Evolutionary conservation across 2,113 vertebrate genomes (phyloP).

Genomic region (Melanotaenia duboulayi): DNA sequence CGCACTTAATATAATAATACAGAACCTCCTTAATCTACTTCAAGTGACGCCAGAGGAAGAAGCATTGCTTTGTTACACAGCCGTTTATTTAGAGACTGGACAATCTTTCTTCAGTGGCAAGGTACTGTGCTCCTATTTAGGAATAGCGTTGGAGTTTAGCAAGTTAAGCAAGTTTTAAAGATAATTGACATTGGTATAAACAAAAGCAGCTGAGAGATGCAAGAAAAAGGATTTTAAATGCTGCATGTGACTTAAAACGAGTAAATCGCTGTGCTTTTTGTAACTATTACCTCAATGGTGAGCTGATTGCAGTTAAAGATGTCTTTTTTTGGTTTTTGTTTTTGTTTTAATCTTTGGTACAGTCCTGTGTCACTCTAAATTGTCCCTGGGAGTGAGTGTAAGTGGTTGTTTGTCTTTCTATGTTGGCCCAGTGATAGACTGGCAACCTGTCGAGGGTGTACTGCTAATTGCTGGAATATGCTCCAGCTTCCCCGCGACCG

Average conservation of each 20-base stretch:
- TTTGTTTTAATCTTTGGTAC: too few relatives aligned
- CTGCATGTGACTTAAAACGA: not conserved
- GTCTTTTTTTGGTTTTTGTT: too few relatives aligned
- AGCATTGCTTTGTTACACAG: not conserved
- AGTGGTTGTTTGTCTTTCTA: too few relatives aligned
- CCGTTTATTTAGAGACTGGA: not conserved
- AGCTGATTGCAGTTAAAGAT: too few relatives aligned
- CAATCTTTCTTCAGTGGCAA: not conserved
- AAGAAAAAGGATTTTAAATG: not conserved
- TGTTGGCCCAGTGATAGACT: too few relatives aligned
- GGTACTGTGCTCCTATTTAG: not conserved
- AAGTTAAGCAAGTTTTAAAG: not conserved
- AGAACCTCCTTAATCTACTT: not conserved
- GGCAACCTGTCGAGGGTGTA: too few relatives aligned
- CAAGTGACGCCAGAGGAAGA: not conserved
- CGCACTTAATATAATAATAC: not conserved
- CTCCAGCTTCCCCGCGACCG: too few relatives aligned
- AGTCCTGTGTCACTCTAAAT: too few relatives aligned
- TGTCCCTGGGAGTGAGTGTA: too few relatives aligned
- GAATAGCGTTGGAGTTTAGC: not conserved
- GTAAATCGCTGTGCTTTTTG: not conserved
- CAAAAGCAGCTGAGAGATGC: not conserved
- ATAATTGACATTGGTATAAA: too few relatives aligned
- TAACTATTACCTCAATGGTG: too few relatives aligned
- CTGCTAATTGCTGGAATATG: too few relatives aligned